These are phyloP conservation scores for Anolis apletophallus DNA, from an alignment of 2,797 vertebrate genomes.

Conservation along the genomic window DNA sequence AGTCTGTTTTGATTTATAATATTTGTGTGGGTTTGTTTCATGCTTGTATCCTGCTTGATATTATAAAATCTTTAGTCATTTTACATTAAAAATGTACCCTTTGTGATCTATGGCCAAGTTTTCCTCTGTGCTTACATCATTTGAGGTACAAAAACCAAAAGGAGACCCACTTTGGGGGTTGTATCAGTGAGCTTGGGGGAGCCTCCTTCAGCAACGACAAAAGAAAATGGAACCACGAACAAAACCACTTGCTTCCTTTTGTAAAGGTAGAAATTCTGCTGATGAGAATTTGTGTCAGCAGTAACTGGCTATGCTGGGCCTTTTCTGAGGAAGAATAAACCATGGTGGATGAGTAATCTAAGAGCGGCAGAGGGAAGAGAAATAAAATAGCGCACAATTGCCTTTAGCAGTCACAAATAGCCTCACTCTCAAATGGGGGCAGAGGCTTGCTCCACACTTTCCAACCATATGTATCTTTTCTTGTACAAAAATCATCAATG, in stretches of 20 bases:
- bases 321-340: background rate
- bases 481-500: background rate
- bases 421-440: background rate
- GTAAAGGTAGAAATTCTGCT: background rate
- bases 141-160: background rate
- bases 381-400: too few relatives aligned
- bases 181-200: background rate
- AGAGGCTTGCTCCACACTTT: background rate
- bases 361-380: background rate
- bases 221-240: conserved; percentile 19
- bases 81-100: background rate
- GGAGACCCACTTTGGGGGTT: background rate
- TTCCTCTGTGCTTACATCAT: background rate
- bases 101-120: background rate
- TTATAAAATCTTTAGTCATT: background rate
- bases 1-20: background rate
- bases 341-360: background rate
- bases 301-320: background rate
- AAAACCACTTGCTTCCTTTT: background rate
- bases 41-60: background rate
- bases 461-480: background rate
- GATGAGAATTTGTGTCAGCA: background rate
- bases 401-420: background rate
- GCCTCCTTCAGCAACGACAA: background rate
- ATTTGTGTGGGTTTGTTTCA: too few relatives aligned